Conservation (phyloP, 2,113 vertebrate species). For the Danionella cerebrum region DNA sequence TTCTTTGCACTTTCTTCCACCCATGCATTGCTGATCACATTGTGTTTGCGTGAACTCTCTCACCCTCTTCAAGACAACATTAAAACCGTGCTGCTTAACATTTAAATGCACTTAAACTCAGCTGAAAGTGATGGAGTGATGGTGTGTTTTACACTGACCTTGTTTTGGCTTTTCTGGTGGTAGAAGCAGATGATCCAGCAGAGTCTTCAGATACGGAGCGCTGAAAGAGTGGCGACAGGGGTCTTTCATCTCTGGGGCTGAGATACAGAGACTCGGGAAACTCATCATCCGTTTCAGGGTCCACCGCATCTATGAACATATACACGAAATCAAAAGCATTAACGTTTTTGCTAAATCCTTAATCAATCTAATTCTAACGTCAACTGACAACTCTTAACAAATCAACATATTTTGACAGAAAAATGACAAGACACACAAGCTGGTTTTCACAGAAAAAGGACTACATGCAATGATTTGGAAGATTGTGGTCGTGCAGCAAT, state of each 20-base stretch:
- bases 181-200: slow-evolving; percentile 66
- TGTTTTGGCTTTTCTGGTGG: slow-evolving; percentile 77
- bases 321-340: not conserved
- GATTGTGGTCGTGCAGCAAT: not conserved
- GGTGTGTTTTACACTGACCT: slow-evolving; percentile 60
- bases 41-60: not conserved
- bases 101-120: not conserved
- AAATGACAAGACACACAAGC: slow-evolving; percentile 10
- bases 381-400: not conserved
- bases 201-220: slow-evolving; percentile 76
- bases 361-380: not conserved
- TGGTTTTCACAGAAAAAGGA: not conserved
- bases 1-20: not conserved
- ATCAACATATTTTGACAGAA: slow-evolving; percentile 13
- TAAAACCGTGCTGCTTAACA: not conserved
- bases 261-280: slow-evolving; percentile 52
- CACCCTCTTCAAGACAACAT: not conserved
- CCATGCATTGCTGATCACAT: not conserved
- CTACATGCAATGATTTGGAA: too few relatives aligned
- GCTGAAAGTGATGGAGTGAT: not conserved
- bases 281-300: slow-evolving; percentile 41
- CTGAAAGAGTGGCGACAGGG: slow-evolving; percentile 68
- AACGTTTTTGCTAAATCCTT: not conserved
- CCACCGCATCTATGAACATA: slow-evolving; percentile 37
- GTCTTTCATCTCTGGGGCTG: slow-evolving; percentile 53